Evolutionary conservation across 2,888 invertebrate species (phyloP).

Genomic region (Drosophila fulvimacula): DNA sequence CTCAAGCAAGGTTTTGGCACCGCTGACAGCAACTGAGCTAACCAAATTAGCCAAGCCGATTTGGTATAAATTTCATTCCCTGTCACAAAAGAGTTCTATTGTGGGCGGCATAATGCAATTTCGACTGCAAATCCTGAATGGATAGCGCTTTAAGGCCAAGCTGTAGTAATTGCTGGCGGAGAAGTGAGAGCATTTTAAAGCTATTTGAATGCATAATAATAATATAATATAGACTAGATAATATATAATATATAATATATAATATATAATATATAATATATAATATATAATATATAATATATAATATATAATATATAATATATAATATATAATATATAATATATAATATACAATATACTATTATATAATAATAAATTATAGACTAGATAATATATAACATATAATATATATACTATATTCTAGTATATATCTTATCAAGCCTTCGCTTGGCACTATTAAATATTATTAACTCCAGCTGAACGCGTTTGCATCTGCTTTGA

Average conservation of each 20-base stretch:
- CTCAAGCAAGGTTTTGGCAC: slow-evolving; percentile 41
- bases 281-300: too few relatives aligned
- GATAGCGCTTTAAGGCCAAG: neutral
- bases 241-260: too few relatives aligned
- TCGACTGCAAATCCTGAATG: neutral
- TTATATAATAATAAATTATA: too few relatives aligned
- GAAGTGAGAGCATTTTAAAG: too few relatives aligned
- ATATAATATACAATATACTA: too few relatives aligned
- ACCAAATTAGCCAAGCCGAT: slow-evolving; percentile 63
- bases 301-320: too few relatives aligned
- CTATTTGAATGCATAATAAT: too few relatives aligned
- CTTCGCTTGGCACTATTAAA: neutral
- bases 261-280: too few relatives aligned
- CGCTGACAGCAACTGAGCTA: slow-evolving; percentile 30
- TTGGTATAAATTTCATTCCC: slow-evolving; percentile 54
- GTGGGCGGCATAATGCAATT: slow-evolving; percentile 26
- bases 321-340: too few relatives aligned
- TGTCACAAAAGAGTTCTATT: slow-evolving; percentile 31
- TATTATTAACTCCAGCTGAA: neutral
- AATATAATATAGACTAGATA: too few relatives aligned
- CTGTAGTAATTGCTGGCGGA: neutral
- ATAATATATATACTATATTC: too few relatives aligned
- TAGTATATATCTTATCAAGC: neutral
- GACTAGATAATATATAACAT: too few relatives aligned
- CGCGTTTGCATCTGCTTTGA: slow-evolving; percentile 58